Conservation (phyloP, 2,113 vertebrate species). For the Rhynchomys soricoides region DNA sequence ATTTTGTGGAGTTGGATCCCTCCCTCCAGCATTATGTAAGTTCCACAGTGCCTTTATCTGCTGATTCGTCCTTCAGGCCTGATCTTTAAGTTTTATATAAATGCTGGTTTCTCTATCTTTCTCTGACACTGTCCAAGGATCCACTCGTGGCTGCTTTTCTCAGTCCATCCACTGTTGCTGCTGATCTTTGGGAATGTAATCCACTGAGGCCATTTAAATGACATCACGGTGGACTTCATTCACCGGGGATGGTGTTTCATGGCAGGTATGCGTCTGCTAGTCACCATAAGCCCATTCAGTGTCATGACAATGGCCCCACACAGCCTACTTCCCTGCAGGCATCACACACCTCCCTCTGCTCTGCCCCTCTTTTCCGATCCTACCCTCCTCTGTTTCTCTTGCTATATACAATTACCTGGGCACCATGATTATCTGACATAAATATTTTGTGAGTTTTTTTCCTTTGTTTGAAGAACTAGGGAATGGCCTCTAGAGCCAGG, state of each 20-base stretch:
- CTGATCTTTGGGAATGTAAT: not conserved
- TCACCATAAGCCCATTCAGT: fast-evolving
- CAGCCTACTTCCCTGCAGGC: no score
- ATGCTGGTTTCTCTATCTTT: not conserved
- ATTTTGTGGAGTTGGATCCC: not conserved
- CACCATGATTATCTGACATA: not conserved
- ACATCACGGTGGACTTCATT: not conserved
- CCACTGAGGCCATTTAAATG: not conserved
- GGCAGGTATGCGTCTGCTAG: fast-evolving
- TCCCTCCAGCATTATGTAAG: not conserved
- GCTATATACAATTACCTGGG: not conserved
- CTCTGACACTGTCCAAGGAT: not conserved
- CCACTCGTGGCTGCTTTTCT: not conserved
- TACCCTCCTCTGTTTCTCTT: not conserved
- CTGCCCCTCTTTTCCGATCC: not conserved
- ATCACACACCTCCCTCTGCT: fast-evolving
- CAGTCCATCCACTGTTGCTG: not conserved
- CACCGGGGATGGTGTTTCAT: fast-evolving
- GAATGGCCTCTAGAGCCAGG: not conserved
- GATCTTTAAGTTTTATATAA: not conserved
- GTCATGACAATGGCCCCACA: fast-evolving
- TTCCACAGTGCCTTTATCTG: not conserved
- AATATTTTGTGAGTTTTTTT: not conserved
- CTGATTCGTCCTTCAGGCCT: not conserved
- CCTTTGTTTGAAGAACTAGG: not conserved